Percentiles rank a stretch among this genome's conserved stretches.
These are phyloP conservation scores for Rhyacichthys aspro DNA, from an alignment of 2,797 vertebrate species.

Conservation along the genomic window DNA sequence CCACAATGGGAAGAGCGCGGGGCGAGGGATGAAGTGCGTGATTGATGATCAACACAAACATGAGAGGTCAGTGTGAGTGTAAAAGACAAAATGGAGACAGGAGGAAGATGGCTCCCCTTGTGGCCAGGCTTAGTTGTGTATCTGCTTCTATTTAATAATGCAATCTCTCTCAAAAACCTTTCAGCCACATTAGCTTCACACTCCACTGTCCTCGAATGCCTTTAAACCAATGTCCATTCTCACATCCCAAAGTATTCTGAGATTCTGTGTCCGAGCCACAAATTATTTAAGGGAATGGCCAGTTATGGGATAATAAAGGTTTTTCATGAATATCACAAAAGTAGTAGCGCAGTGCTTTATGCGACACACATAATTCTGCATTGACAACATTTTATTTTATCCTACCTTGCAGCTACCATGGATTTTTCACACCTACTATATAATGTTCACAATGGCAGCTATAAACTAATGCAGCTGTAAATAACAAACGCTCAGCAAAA, in stretches of 20 bases:
- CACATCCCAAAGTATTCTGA: conserved; percentile 8
- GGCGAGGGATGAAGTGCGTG: conserved; percentile 6
- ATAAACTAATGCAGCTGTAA: conserved; percentile 38
- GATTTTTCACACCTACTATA: conserved; percentile 16
- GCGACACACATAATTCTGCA: conserved; percentile 19
- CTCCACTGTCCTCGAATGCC: conserved; percentile 4
- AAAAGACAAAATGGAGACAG: neutral
- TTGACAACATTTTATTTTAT: conserved; percentile 24
- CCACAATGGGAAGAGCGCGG: neutral
- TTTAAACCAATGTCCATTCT: conserved; percentile 25
- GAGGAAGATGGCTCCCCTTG: neutral
- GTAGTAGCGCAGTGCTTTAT: conserved; percentile 12
- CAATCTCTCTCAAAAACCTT: conserved; percentile 6
- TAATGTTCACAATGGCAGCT: conserved; percentile 15
- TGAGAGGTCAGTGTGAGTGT: conserved; percentile 5
- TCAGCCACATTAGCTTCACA: conserved; percentile 4
- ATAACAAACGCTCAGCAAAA: conserved; percentile 31
- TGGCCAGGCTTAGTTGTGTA: conserved; percentile 6
- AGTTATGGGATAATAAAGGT: conserved; percentile 35
- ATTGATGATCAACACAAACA: conserved; percentile 24
- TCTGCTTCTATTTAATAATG: neutral
- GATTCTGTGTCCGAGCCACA: conserved; percentile 4
- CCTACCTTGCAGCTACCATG: conserved; percentile 22
- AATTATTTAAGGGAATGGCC: conserved; percentile 10
- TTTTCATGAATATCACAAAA: conserved; percentile 33